Evolutionary conservation across 2,113 vertebrate genomes (phyloP), one percentile per base, ranked within the genome.

Genomic region (Centropus bengalensis): DNA sequence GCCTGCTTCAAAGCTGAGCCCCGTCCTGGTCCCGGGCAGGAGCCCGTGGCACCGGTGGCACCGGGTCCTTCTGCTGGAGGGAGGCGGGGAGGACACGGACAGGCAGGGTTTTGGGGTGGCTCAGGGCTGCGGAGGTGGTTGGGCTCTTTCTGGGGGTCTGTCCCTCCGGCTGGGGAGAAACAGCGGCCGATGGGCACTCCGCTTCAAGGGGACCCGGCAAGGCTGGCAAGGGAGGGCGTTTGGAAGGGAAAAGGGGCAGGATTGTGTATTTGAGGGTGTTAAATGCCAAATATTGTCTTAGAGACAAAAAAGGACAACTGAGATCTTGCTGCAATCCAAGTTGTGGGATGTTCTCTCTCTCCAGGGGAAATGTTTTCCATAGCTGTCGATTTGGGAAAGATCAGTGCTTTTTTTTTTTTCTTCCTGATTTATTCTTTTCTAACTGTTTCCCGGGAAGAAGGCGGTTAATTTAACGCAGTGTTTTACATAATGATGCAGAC

Each of bases 321-420:
- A 76, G 71, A 40, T 83, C 51, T 75, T 87, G 26, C 84, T 86
- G 55, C 5, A 21, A 89, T 73, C 2, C 9, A 89, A 82, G 36
- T 2, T 90, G 55, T 67, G 75, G 58, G 32, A 45, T 93, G 19
- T 69, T 83, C 47, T 75, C 20, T 93, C 22, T 93, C 82, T 75
- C 40, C 5, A 3, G 56, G 82, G 55, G 60, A 81, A 87, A 78
- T 87, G 73, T 49, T 84, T 91, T 78, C 51, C 9, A 23, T 78
- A 84, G 83, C 49, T 91, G 82, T 82, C 93, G 82, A 93, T 81
- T 93, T 92, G 70, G 55, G 76, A 89, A 91, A 76, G 78, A 93
- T 82, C 60, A 44, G 66, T 82, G 36, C 12, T 69, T 62, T 3
- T 26, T 22, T 0, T 15, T 0, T 0, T 36, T 36, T 36, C 2